phyloP scores from a whole-genome alignment of 1,140 invertebrate genomes.

The Caerostris extrusa region DNA sequence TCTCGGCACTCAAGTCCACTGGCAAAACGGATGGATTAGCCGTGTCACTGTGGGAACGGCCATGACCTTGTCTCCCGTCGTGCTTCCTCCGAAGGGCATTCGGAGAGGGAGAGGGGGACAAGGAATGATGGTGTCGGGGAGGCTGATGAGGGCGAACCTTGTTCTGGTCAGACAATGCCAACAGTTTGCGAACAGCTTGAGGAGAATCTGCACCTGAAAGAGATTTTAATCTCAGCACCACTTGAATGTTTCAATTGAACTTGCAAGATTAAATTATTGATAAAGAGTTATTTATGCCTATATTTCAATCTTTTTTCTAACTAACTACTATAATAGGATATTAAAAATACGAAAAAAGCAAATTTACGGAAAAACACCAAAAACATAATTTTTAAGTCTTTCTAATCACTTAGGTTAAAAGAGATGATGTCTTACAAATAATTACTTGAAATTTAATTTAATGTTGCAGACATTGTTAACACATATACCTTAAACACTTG shows the following conservation, averaged over 20 bases:
- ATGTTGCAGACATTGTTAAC: no score
- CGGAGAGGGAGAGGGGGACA: slow-evolving; percentile 83
- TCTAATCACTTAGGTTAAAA: no score
- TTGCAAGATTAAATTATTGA: no score
- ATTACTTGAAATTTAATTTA: no score
- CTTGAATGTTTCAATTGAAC: not conserved
- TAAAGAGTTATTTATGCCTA: no score
- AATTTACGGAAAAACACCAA: no score
- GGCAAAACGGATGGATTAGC: slow-evolving; percentile 87
- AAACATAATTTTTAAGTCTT: no score
- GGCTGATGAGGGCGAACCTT: slow-evolving; percentile 94
- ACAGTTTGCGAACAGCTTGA: slow-evolving; percentile 95
- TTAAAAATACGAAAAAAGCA: no score
- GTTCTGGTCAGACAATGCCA: slow-evolving; percentile 89
- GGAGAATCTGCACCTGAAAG: slow-evolving; percentile 92
- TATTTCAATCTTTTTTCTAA: no score
- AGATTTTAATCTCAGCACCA: not conserved
- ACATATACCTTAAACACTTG: no score
- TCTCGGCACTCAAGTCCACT: slow-evolving; percentile 95
- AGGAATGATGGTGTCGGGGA: slow-evolving; percentile 84
- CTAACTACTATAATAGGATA: no score
- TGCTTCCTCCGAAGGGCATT: slow-evolving; percentile 81
- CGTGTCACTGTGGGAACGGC: slow-evolving; percentile 94
- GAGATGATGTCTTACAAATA: no score
- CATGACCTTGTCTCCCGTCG: slow-evolving; percentile 83